Percentiles rank a stretch among this genome's conserved stretches.
Evolutionary conservation across 2,113 vertebrate genomes (phyloP).

Genomic region (Proterorhinus semilunaris): DNA sequence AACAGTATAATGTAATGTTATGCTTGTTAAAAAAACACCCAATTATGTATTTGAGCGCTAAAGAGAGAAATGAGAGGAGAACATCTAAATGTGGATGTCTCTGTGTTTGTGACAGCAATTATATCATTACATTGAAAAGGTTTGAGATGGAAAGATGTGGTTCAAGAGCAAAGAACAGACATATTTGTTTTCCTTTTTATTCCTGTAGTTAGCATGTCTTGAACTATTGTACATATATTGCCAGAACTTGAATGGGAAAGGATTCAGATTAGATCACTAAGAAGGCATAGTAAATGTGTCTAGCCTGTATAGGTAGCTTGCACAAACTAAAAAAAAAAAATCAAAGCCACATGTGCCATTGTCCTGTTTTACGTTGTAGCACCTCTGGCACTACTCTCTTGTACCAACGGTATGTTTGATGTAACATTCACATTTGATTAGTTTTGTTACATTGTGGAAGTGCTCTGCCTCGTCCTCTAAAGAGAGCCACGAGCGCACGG

Average conservation of each 20-base stretch:
- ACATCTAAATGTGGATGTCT: too few relatives aligned
- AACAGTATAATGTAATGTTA: too few relatives aligned
- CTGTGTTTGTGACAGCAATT: too few relatives aligned
- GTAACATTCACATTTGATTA: slow-evolving; percentile 3
- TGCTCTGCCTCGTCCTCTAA: slow-evolving; percentile 11
- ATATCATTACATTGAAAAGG: too few relatives aligned
- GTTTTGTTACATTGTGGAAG: slow-evolving; percentile 22
- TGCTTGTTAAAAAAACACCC: too few relatives aligned
- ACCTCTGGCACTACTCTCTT: neutral
- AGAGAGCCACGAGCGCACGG: slow-evolving; percentile 16
- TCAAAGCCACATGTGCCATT: neutral
- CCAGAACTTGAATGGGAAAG: neutral
- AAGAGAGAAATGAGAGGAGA: too few relatives aligned
- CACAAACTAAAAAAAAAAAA: neutral
- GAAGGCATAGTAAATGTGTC: neutral
- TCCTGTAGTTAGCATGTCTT: too few relatives aligned
- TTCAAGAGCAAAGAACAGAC: too few relatives aligned
- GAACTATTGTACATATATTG: too few relatives aligned
- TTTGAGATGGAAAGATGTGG: too few relatives aligned
- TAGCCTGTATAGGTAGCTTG: neutral
- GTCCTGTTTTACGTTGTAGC: neutral
- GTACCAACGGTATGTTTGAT: neutral
- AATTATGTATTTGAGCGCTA: too few relatives aligned
- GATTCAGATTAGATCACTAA: neutral
- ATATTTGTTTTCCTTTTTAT: too few relatives aligned